Conservation (phyloP, 1,140 invertebrate genomes). For the Lucilia sericata region DNA sequence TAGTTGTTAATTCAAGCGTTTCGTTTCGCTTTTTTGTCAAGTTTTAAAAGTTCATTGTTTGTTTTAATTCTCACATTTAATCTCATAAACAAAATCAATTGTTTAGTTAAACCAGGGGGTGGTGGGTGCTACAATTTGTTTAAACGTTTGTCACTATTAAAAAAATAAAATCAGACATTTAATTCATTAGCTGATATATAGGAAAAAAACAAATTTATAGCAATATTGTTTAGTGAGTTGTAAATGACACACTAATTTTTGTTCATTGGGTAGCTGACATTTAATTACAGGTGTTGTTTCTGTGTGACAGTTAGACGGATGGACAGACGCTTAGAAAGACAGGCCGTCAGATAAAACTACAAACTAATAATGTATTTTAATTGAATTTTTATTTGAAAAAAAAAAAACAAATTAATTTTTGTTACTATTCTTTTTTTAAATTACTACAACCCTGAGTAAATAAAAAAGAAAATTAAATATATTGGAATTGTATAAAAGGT, state of each 20-base stretch:
- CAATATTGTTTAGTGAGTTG: background rate
- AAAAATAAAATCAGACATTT: background rate
- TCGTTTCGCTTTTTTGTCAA: background rate
- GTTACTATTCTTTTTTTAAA: too few relatives aligned
- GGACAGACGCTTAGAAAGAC: too few relatives aligned
- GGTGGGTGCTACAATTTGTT: background rate
- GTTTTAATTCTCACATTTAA: background rate
- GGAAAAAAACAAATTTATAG: background rate
- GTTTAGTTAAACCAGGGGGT: background rate
- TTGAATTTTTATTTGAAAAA: too few relatives aligned
- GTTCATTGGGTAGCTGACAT: constrained; percentile 18
- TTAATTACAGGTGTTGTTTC: constrained; percentile 20
- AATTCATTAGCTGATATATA: background rate
- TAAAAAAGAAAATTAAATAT: too few relatives aligned
- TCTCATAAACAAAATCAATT: background rate
- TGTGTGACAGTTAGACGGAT: too few relatives aligned
- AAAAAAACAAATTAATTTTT: too few relatives aligned
- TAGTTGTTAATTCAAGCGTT: background rate
- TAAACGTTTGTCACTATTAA: background rate
- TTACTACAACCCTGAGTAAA: too few relatives aligned
- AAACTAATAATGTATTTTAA: too few relatives aligned
- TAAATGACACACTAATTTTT: background rate
- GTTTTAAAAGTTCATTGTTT: background rate
- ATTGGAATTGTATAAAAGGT: too few relatives aligned
- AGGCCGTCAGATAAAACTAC: too few relatives aligned